These are phyloP conservation scores for Aleiodes leptofemur DNA, from an alignment of 2,888 invertebrate genomes.

Conservation along the genomic window DNA sequence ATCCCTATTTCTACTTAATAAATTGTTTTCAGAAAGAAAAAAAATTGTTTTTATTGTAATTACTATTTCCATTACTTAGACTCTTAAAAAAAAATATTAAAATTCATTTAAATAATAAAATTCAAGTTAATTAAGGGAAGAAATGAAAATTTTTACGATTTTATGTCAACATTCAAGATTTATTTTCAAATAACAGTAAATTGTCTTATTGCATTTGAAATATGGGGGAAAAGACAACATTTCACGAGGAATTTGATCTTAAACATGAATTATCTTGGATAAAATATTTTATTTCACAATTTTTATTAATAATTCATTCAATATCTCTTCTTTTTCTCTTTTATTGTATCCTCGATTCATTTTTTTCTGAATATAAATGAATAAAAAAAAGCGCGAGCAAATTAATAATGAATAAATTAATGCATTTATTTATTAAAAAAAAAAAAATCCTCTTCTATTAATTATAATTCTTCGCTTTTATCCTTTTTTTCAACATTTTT, in stretches of 20 bases:
- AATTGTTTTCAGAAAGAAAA: slow-evolving; percentile 68
- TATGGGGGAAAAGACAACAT: not conserved
- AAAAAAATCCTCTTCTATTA: too few species aligned
- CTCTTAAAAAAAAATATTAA: too few species aligned
- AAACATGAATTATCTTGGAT: slow-evolving; percentile 1
- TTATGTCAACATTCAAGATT: slow-evolving; percentile 64
- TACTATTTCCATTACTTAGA: too few species aligned
- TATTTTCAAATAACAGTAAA: slow-evolving; percentile 63
- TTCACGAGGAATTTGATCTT: slow-evolving; percentile 48
- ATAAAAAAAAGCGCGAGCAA: too few species aligned
- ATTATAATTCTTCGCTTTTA: not conserved
- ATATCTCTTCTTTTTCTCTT: too few species aligned
- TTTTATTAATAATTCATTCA: too few species aligned
- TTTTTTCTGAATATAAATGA: too few species aligned
- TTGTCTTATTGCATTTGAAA: slow-evolving; percentile 49
- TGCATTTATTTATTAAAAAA: too few species aligned
- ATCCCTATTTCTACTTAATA: slow-evolving; percentile 68
- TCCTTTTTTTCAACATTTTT: not conserved
- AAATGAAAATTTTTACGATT: slow-evolving; percentile 38
- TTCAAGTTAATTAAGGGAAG: not conserved
- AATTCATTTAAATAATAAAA: too few species aligned
- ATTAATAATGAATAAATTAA: too few species aligned
- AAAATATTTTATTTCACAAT: slow-evolving; percentile 36
- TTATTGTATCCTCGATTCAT: slow-evolving; percentile 31
- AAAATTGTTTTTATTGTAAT: slow-evolving; percentile 25